Evolutionary conservation across 2,888 invertebrate genomes (phyloP).

Genomic region (Amphiduros pacificus): DNA sequence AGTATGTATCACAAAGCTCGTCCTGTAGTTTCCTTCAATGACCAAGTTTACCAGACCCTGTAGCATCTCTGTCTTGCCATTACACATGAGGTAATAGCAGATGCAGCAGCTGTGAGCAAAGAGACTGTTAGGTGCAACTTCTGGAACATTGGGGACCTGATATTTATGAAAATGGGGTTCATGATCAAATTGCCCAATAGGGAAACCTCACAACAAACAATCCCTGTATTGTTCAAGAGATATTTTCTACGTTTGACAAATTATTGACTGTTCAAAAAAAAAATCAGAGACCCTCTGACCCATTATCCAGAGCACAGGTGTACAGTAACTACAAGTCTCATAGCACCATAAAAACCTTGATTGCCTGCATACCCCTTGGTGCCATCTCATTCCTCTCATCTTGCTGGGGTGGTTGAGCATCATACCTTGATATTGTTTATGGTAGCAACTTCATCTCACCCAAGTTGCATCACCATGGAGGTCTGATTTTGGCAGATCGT

Average conservation of each 20-base stretch:
- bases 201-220: neutral
- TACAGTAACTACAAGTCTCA: conserved; percentile 2
- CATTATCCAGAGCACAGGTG: neutral
- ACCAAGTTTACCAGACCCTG: no score
- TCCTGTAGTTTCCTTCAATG: no score
- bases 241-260: neutral
- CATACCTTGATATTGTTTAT: conserved; percentile 24
- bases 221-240: neutral
- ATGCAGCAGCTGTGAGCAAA: no score
- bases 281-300: neutral
- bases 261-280: conserved; percentile 7
- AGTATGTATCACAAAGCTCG: no score
- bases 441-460: conserved; percentile 14
- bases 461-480: conserved; percentile 25
- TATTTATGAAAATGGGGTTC: neutral
- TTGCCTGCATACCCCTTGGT: neutral
- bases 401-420: conserved; percentile 13
- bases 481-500: conserved; percentile 32
- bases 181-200: neutral
- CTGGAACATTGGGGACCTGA: neutral
- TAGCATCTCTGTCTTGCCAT: no score
- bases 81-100: no score
- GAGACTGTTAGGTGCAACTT: no score
- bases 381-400: neutral
- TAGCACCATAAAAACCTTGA: neutral